Evolutionary conservation across 1,140 invertebrate species (phyloP).

Genomic region (Achroia grisella): DNA sequence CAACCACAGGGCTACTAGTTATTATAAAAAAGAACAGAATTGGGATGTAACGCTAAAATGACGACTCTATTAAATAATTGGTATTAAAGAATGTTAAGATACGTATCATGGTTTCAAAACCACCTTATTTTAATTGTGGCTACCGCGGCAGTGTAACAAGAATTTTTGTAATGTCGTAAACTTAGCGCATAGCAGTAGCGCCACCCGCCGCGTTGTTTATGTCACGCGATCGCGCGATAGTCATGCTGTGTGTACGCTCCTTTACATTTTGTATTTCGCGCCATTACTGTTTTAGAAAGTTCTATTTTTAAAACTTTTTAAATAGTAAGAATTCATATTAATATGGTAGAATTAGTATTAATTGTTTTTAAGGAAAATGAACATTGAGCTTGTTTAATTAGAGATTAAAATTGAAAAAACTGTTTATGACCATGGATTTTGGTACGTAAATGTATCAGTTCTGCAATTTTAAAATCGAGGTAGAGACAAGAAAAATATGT

Average conservation of each 20-base stretch:
- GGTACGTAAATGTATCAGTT: too few species aligned
- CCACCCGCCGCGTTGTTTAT: slow-evolving; percentile 59
- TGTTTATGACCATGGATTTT: too few species aligned
- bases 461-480: too few species aligned
- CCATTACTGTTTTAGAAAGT: slow-evolving; percentile 3
- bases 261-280: slow-evolving; percentile 23
- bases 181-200: slow-evolving; percentile 28
- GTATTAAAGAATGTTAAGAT: slow-evolving; percentile 6
- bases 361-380: too few species aligned
- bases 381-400: too few species aligned
- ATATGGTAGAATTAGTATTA: too few species aligned
- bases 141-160: slow-evolving; percentile 23
- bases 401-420: too few species aligned
- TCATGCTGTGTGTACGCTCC: slow-evolving; percentile 19
- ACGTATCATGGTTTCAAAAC: not conserved
- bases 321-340: too few species aligned
- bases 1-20: too few species aligned
- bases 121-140: slow-evolving; percentile 15
- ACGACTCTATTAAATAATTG: not conserved
- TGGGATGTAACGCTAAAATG: too few species aligned
- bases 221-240: slow-evolving; percentile 41
- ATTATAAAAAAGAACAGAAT: too few species aligned
- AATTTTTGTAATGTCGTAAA: slow-evolving; percentile 44
- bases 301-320: not conserved
- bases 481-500: too few species aligned